Evolutionary conservation across 2,113 vertebrate genomes (phyloP).

Genomic region (Columba livia): DNA sequence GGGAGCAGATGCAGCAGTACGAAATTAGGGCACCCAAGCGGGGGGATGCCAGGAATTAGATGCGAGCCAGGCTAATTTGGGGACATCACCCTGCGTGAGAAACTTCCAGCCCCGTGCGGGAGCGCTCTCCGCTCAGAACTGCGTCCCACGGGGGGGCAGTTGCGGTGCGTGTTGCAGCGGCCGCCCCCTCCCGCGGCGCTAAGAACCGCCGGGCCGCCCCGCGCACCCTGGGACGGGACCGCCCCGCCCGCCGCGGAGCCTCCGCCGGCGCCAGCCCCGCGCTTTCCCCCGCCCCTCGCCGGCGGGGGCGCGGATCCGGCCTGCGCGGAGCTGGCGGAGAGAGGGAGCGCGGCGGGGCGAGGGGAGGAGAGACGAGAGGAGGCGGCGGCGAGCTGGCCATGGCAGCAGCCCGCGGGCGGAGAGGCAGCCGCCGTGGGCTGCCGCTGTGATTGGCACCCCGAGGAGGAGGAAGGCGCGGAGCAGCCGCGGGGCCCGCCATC

Average conservation of each 20-base stretch:
- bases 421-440: constrained; percentile 52
- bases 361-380: neutral
- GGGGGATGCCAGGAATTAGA: neutral
- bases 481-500: constrained; percentile 47
- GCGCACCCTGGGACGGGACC: too few species aligned
- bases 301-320: neutral
- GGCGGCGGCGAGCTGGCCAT: neutral
- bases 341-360: neutral
- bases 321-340: neutral
- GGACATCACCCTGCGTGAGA: neutral
- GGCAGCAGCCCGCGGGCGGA: constrained; percentile 38
- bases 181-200: too few species aligned
- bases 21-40: neutral
- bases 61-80: accelerated
- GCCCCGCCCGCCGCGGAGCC: too few species aligned
- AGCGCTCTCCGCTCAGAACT: neutral
- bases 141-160: neutral
- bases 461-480: constrained; percentile 23
- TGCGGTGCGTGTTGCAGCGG: too few species aligned
- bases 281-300: neutral
- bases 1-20: accelerated
- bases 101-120: neutral
- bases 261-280: neutral
- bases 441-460: constrained; percentile 58
- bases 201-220: too few species aligned